Percentiles rank a stretch among this genome's conserved stretches.
These are phyloP conservation scores for Prionailurus bengalensis DNA, from an alignment of 2,113 vertebrate genomes.

Conservation along the genomic window DNA sequence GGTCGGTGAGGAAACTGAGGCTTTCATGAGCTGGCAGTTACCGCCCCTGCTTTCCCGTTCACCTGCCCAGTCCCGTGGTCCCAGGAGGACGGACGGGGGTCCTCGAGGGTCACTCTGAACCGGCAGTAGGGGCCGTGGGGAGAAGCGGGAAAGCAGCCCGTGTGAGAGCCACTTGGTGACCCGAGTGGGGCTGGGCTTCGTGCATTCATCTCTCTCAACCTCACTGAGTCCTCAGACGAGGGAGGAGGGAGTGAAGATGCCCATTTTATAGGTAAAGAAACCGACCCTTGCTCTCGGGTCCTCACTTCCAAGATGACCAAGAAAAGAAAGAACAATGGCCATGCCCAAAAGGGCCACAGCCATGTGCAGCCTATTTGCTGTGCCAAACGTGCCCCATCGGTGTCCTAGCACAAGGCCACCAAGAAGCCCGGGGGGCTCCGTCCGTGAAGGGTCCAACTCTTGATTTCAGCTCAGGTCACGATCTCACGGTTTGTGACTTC, in stretches of 20 bases:
- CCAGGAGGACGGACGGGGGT: neutral
- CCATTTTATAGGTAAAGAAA: neutral
- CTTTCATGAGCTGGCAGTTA: neutral
- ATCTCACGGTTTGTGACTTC: too few species aligned
- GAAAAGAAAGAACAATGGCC: neutral
- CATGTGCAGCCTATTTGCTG: neutral
- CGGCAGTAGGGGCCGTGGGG: rapidly evolving
- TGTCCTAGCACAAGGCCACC: neutral
- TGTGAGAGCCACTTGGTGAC: neutral
- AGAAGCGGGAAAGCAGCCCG: neutral
- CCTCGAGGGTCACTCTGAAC: neutral
- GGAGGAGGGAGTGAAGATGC: neutral
- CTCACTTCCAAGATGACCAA: neutral
- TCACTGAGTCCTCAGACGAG: neutral
- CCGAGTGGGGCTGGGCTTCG: neutral
- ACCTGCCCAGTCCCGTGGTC: neutral
- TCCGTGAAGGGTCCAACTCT: too few species aligned
- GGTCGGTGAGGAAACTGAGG: neutral
- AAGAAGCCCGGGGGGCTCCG: neutral
- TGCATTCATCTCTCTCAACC: neutral
- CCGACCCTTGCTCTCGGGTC: neutral
- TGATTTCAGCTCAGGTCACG: too few species aligned
- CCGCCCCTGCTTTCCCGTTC: neutral
- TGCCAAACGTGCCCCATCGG: neutral
- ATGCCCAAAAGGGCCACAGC: neutral